Conservation (phyloP, 2,113 vertebrate genomes). For the Mobula hypostoma region DNA sequence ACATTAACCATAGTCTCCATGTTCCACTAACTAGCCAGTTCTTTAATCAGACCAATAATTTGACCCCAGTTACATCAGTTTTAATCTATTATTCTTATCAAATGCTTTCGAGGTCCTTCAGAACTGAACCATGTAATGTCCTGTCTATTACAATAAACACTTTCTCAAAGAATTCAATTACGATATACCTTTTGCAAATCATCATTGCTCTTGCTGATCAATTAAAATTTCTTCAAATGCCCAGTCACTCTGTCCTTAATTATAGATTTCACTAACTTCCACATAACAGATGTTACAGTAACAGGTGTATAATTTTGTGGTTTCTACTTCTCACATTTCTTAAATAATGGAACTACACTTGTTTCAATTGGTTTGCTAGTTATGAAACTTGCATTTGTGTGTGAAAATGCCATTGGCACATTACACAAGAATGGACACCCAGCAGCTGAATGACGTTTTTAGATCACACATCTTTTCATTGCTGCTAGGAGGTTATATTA, state of each 20-base stretch:
- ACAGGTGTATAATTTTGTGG: background rate
- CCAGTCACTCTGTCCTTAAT: background rate
- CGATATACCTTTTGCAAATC: background rate
- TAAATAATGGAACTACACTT: slow-evolving; percentile 22
- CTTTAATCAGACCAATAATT: background rate
- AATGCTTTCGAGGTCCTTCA: background rate
- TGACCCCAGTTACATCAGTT: background rate
- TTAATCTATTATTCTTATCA: background rate
- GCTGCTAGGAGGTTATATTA: slow-evolving; percentile 10
- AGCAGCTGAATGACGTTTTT: slow-evolving; percentile 28
- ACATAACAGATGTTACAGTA: background rate
- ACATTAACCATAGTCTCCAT: background rate
- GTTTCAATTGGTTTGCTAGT: slow-evolving; percentile 22
- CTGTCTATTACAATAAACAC: background rate
- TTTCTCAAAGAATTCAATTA: background rate
- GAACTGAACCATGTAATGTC: background rate
- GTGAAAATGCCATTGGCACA: slow-evolving; percentile 26
- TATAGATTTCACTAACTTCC: background rate
- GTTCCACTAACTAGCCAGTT: background rate
- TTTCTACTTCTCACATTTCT: background rate
- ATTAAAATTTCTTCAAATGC: background rate
- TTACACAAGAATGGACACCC: slow-evolving; percentile 25
- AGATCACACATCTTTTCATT: background rate
- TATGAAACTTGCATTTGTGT: background rate
- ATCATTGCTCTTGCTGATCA: background rate